These are phyloP conservation scores for Etheostoma nigrum DNA, from an alignment of 2,797 vertebrate genomes.

Conservation along the genomic window DNA sequence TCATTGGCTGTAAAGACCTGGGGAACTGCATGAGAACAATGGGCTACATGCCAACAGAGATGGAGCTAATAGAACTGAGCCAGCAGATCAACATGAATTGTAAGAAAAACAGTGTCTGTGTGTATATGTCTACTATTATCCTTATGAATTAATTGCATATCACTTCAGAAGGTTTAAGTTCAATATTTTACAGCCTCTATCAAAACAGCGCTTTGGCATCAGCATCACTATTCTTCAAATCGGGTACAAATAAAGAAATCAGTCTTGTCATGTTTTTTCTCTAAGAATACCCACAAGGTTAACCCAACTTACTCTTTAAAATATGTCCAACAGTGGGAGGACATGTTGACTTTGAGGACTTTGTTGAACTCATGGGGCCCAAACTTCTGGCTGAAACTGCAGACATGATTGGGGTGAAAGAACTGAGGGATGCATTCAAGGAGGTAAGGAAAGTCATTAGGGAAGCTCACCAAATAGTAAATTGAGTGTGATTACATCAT, in stretches of 20 bases:
- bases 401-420: conserved; percentile 98
- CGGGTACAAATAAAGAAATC: not conserved
- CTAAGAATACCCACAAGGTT: not conserved
- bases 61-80: conserved; percentile 98
- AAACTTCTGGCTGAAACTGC: conserved; percentile 97
- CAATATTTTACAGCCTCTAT: not conserved
- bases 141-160: not conserved
- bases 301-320: not conserved
- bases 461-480: not conserved
- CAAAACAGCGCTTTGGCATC: not conserved
- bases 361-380: conserved; percentile 98
- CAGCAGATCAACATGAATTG: conserved; percentile 99
- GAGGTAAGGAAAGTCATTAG: conserved; percentile 85
- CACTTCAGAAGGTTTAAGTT: not conserved
- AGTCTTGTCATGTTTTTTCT: not conserved
- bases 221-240: not conserved
- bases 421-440: conserved; percentile 95
- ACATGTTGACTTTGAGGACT: conserved; percentile 98
- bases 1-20: conserved; percentile 97
- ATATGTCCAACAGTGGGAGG: conserved; percentile 89
- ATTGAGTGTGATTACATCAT: too few relatives aligned
- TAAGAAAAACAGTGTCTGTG: conserved; percentile 73
- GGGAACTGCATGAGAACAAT: conserved; percentile 99
- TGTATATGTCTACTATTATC: not conserved
- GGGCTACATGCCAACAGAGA: conserved; percentile 99